Conservation (phyloP, 1,140 invertebrate species). For the Trichonephila inaurata region DNA sequence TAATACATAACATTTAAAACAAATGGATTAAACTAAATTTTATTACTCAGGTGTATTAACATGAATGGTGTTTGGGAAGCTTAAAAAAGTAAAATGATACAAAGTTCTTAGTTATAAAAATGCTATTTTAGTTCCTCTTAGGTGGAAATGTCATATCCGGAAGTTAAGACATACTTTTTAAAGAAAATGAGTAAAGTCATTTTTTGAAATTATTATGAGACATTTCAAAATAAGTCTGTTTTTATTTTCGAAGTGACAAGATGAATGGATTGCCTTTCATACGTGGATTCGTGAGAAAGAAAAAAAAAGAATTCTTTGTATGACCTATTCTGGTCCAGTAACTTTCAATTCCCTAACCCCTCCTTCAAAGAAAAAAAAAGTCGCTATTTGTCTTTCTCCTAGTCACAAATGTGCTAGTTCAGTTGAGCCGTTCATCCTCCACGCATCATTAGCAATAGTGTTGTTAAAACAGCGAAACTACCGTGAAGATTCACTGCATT, state of each 20-base stretch:
- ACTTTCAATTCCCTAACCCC: not conserved
- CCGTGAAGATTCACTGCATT: not conserved
- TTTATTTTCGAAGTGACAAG: not conserved
- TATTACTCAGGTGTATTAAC: too few relatives aligned
- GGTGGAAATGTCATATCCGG: too few relatives aligned
- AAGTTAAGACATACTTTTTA: not conserved
- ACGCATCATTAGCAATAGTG: constrained; percentile 14
- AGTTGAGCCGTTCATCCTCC: not conserved
- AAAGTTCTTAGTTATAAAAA: too few relatives aligned
- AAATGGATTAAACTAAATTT: too few relatives aligned
- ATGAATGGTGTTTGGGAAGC: too few relatives aligned
- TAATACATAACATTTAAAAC: too few relatives aligned
- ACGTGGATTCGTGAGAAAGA: not conserved
- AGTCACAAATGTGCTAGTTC: not conserved
- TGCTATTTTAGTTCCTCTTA: too few relatives aligned
- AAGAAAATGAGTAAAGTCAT: not conserved
- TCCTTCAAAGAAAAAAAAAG: not conserved
- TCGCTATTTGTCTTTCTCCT: not conserved
- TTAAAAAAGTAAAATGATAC: too few relatives aligned
- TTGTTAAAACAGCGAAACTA: not conserved
- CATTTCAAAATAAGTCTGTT: not conserved
- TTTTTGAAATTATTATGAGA: not conserved
- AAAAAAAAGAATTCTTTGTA: not conserved
- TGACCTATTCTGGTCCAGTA: constrained; percentile 39
- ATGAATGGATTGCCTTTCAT: not conserved